These are phyloP conservation scores for Calameuta idolon DNA, from an alignment of 2,888 invertebrate species.

Conservation along the genomic window DNA sequence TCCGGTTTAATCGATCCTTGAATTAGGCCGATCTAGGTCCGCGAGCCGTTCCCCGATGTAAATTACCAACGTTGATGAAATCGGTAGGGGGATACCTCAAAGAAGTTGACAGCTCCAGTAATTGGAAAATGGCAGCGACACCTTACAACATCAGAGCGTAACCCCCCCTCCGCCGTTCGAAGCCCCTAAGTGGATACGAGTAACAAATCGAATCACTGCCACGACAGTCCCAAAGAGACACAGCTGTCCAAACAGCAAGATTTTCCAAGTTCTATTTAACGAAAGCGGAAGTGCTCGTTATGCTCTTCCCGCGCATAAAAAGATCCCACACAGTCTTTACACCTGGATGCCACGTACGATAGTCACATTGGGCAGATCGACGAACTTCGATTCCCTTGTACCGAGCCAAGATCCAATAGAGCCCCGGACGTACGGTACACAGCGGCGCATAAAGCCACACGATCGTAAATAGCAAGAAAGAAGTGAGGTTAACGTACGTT, in stretches of 20 bases:
- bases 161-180: background rate
- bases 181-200: background rate
- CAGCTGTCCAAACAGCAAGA: background rate
- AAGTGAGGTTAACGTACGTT: conserved; percentile 74
- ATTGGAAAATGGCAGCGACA: background rate
- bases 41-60: background rate
- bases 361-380: background rate
- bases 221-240: background rate
- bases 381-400: background rate
- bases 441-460: background rate
- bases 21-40: background rate
- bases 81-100: background rate
- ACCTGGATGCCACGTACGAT: background rate
- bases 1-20: background rate
- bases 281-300: background rate
- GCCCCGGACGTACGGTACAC: background rate
- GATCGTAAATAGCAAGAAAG: background rate
- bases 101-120: conserved; percentile 2
- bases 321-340: background rate
- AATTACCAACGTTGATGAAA: background rate
- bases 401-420: background rate
- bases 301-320: background rate
- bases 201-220: background rate
- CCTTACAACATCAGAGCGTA: conserved; percentile 1
- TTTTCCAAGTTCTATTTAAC: background rate